These are phyloP conservation scores for Chinchilla lanigera DNA, from an alignment of 2,113 vertebrate genomes.

Conservation along the genomic window DNA sequence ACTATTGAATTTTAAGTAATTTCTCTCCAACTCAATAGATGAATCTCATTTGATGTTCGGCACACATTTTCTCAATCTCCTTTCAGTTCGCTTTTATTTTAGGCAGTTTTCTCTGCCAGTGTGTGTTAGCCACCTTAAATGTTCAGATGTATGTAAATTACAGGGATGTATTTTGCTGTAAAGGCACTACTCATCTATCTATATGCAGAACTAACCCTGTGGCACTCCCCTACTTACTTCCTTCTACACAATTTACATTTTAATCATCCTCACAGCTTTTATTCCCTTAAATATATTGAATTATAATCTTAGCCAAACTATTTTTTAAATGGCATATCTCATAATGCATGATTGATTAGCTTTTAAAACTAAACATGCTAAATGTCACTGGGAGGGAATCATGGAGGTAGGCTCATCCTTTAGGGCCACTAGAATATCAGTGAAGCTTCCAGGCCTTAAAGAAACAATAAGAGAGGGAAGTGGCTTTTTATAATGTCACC, in stretches of 20 bases:
- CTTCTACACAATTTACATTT: constrained; percentile 70
- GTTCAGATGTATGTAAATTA: constrained; percentile 73
- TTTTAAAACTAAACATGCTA: constrained; percentile 56
- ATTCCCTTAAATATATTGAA: constrained; percentile 72
- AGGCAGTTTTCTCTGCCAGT: neutral
- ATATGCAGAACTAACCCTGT: constrained; percentile 49
- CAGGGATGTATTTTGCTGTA: constrained; percentile 59
- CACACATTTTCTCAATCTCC: constrained; percentile 14
- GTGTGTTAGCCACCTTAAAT: constrained; percentile 36
- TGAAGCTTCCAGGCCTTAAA: neutral
- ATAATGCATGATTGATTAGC: constrained; percentile 56
- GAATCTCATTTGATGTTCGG: constrained; percentile 48
- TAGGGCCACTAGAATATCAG: neutral
- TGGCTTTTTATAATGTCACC: neutral
- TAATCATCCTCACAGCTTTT: constrained; percentile 67
- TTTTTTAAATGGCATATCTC: constrained; percentile 66
- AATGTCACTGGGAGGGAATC: constrained; percentile 30
- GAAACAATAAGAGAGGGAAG: neutral
- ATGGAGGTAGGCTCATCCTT: neutral
- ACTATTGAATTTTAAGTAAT: constrained; percentile 47
- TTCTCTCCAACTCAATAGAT: neutral
- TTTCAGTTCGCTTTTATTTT: constrained; percentile 49
- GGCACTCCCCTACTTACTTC: constrained; percentile 54
- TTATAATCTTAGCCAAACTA: constrained; percentile 68
- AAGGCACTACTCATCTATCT: constrained; percentile 30